Evolutionary conservation across 2,113 vertebrate genomes (phyloP), one percentile per base, ranked within the genome.

Genomic region (Pachypanchax playfairii): DNA sequence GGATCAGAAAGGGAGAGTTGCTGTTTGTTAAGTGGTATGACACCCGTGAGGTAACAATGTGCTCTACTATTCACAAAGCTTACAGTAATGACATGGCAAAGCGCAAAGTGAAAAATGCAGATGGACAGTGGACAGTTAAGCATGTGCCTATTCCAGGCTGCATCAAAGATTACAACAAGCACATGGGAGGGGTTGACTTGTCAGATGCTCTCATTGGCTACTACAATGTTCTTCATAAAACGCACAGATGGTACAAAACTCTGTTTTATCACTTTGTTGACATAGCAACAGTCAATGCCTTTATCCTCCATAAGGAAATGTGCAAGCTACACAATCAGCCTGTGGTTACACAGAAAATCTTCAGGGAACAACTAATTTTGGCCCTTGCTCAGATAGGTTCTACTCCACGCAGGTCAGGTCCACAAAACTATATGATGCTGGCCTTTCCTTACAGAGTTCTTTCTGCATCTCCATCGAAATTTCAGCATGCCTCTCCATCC

Each of bases 151-250:
- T 84, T 15, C 85, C 85, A 4, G 54, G 44, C 10, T 73, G 68
- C 29, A 64, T 87, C 59, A 72, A 57, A n/a, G 83, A 85, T 39
- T 87, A 84, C 74, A 87, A 85, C 76, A 44, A 63, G 49, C 24
- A 87, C 79, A 85, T 85, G 83, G 83, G 85, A 0, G 85, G 83
- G 2, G 85, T 87, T 0, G 81, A 85, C 49, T 24, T 85, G 28
- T 87, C 83, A 0, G 85, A 87, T 2, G 83, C 83, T 1, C 73
- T 87, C 2, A 85, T 87, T 2, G 51, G 65, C 10, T 85, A 85
- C 55, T 87, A 85, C 71, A 85, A 84, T 0, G 85, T 84, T 41
- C 65, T 84, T 13, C 83, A 85, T 17, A 85, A 84, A 52, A 87
- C 80, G 5, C 62, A 39, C 1, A 78, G 64, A 41, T 87, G 83